Conservation (phyloP, 1,140 invertebrate genomes). For the Bilobella aurantiaca region DNA sequence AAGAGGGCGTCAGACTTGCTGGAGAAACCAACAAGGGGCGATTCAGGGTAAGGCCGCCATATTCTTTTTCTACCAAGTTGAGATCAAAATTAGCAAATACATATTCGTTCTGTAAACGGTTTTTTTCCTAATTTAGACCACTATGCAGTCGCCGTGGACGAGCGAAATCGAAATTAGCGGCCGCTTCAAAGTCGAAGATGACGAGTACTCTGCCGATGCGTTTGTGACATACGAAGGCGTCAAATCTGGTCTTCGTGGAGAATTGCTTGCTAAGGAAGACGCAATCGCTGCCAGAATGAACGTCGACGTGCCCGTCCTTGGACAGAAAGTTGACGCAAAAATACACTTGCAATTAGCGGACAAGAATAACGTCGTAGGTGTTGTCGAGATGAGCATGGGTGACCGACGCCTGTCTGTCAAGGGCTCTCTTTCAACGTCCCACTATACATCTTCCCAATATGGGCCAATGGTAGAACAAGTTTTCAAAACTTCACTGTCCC, state of each 20-base stretch:
- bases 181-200: not conserved
- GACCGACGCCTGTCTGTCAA: slow-evolving; percentile 11
- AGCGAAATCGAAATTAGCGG: slow-evolving; percentile 13
- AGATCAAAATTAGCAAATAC: not conserved
- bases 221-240: slow-evolving; percentile 9
- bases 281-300: slow-evolving; percentile 2
- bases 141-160: slow-evolving; percentile 22
- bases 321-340: slow-evolving; percentile 18
- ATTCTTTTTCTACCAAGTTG: not conserved
- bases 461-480: slow-evolving; percentile 11
- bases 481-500: slow-evolving; percentile 1
- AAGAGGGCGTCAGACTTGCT: slow-evolving; percentile 4
- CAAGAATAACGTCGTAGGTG: slow-evolving; percentile 5
- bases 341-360: not conserved
- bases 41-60: slow-evolving; percentile 18
- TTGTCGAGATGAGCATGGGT: slow-evolving; percentile 15
- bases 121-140: slow-evolving; percentile 11
- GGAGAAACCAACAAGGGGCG: slow-evolving; percentile 9
- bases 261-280: not conserved
- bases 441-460: not conserved
- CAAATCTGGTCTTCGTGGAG: slow-evolving; percentile 10
- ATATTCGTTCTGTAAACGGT: too few relatives aligned
- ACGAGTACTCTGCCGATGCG: slow-evolving; percentile 13
- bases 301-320: slow-evolving; percentile 21
- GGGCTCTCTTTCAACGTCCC: not conserved